These are phyloP conservation scores for Osmoderma eremita DNA, from an alignment of 2,888 invertebrate species.

Conservation along the genomic window DNA sequence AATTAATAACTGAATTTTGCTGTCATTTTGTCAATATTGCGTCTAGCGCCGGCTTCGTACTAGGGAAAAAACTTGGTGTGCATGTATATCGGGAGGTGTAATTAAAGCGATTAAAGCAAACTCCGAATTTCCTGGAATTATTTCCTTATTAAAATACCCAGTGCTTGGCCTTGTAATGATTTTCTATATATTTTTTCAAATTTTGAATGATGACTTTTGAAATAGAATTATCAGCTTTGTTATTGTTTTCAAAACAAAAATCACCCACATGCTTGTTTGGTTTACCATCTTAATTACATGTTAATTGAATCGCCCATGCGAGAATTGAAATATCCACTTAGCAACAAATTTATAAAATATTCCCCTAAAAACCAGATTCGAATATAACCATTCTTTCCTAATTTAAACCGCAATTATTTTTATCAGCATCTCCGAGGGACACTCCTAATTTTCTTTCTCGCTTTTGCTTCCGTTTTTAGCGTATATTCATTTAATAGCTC, in stretches of 20 bases:
- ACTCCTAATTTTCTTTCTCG: constrained; percentile 34
- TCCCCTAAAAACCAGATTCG: constrained; percentile 3
- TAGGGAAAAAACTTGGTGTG: too few species aligned
- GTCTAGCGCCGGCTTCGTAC: too few species aligned
- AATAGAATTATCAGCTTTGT: too few species aligned
- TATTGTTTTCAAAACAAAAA: neutral
- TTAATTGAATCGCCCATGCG: constrained; percentile 9
- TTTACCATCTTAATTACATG: constrained; percentile 2
- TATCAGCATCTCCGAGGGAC: constrained; percentile 27
- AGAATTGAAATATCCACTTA: constrained; percentile 20
- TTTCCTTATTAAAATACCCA: too few species aligned
- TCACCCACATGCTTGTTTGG: neutral
- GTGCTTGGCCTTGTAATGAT: too few species aligned
- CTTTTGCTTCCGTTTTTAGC: constrained; percentile 34
- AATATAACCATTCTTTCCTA: constrained; percentile 25
- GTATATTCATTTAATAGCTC: constrained; percentile 24
- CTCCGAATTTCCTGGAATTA: too few species aligned
- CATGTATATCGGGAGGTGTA: too few species aligned
- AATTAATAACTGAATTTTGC: too few species aligned
- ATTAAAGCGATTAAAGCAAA: too few species aligned
- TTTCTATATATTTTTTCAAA: too few species aligned
- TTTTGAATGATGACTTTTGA: too few species aligned
- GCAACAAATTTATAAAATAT: constrained; percentile 19
- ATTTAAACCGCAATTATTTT: constrained; percentile 38
- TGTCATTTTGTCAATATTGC: too few species aligned